Conservation (phyloP, 1,140 invertebrate genomes). For the Drosophila takahashii region DNA sequence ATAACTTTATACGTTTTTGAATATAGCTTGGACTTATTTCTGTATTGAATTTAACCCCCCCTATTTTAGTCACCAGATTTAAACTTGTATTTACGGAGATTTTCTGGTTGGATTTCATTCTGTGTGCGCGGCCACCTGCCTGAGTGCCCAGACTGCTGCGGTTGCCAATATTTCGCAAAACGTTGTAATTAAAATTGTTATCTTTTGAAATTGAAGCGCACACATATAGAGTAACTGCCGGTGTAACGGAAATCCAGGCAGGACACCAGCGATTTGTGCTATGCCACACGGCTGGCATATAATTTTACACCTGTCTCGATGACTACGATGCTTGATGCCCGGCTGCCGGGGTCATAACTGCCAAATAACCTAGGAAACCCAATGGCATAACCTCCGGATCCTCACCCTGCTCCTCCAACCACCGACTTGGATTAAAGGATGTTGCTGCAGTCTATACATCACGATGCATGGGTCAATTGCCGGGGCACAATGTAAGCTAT, state of each 20-base stretch:
- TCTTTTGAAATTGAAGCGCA: slow-evolving; percentile 53
- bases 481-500: slow-evolving; percentile 41
- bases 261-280: slow-evolving; percentile 59
- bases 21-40: not conserved
- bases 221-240: slow-evolving; percentile 16
- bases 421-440: slow-evolving; percentile 32
- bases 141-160: slow-evolving; percentile 29
- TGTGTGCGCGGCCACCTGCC: not conserved
- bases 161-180: slow-evolving; percentile 52
- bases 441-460: slow-evolving; percentile 3
- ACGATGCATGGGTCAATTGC: slow-evolving; percentile 55
- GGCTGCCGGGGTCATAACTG: slow-evolving; percentile 4
- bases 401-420: not conserved
- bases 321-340: slow-evolving; percentile 23
- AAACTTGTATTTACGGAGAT: not conserved
- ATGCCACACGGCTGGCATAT: slow-evolving; percentile 67
- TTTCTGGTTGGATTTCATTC: not conserved
- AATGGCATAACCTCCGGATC: not conserved
- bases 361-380: slow-evolving; percentile 18
- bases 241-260: slow-evolving; percentile 57
- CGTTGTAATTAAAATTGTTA: slow-evolving; percentile 74
- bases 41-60: not conserved
- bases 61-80: not conserved
- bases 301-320: slow-evolving; percentile 72
- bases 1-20: not conserved